Conservation (phyloP, 37 sponge, comb jelly and placozoan species). For the Chondrilla cf. caribensis region DNA sequence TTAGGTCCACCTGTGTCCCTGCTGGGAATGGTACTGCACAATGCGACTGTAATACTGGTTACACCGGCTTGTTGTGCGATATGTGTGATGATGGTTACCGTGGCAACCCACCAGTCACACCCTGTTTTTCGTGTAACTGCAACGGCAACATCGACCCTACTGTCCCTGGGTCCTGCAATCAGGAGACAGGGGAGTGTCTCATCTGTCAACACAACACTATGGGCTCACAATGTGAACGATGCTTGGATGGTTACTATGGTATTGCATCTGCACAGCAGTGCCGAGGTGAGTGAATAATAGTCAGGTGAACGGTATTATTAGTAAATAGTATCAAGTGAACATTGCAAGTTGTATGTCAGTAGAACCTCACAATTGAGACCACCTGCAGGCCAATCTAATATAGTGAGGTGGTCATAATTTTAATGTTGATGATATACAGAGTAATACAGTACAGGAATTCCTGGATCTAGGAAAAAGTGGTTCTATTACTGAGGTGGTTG, state of each 20-base stretch:
- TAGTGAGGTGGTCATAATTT: too few relatives aligned
- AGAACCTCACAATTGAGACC: too few relatives aligned
- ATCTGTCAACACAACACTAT: conserved; percentile 36
- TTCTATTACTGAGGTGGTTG: too few relatives aligned
- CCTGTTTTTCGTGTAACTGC: conserved; percentile 15
- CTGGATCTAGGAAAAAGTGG: too few relatives aligned
- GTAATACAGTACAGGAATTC: too few relatives aligned
- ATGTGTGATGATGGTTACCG: conserved; percentile 8
- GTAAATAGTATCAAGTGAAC: too few relatives aligned
- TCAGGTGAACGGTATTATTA: too few relatives aligned
- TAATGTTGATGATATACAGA: too few relatives aligned
- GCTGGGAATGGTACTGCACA: neutral
- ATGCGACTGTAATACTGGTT: conserved; percentile 2
- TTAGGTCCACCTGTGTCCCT: neutral
- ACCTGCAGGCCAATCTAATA: too few relatives aligned
- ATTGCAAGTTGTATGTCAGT: too few relatives aligned
- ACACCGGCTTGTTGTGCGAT: conserved; percentile 1
- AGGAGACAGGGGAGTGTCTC: conserved; percentile 32
- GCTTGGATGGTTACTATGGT: conserved; percentile 31
- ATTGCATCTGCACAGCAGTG: conserved; percentile 34
- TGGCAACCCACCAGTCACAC: conserved; percentile 17
- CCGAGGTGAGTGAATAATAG: conserved; percentile 13
- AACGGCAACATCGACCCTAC: conserved; percentile 31
- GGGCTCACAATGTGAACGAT: conserved; percentile 37
- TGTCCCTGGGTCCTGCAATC: conserved; percentile 39